Conservation (phyloP, 2,113 vertebrate genomes). For the Oncorhynchus clarkii region DNA sequence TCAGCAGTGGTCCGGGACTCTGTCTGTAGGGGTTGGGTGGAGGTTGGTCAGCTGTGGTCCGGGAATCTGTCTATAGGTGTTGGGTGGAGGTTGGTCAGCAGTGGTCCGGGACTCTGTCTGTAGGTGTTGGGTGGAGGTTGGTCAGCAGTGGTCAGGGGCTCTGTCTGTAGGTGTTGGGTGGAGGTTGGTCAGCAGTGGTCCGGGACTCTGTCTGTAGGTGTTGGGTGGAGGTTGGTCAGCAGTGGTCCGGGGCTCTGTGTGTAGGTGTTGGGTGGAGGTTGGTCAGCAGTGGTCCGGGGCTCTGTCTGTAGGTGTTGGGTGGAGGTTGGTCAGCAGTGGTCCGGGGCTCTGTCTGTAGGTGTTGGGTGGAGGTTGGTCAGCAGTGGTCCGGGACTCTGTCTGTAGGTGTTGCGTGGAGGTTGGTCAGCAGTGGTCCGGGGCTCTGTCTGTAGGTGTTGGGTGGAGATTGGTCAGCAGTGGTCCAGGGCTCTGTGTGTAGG, state of each 20-base stretch:
- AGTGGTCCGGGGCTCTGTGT: conserved; percentile 45
- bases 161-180: no score
- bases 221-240: neutral
- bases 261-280: conserved; percentile 2
- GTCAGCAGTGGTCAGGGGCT: no score
- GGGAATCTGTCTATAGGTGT: no score
- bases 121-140: no score
- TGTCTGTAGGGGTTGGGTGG: conserved; percentile 1
- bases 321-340: neutral
- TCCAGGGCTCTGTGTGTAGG: conserved; percentile 47
- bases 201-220: neutral
- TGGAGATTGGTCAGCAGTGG: neutral
- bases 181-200: no score
- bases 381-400: conserved; percentile 45
- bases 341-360: conserved; percentile 48
- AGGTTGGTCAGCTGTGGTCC: neutral
- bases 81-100: no score
- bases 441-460: conserved; percentile 11
- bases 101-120: no score
- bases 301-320: conserved; percentile 10
- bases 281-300: conserved; percentile 41
- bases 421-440: conserved; percentile 42
- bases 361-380: neutral
- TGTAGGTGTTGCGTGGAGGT: neutral
- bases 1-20: conserved; percentile 43